Conservation (phyloP, 2,888 invertebrate species). For the Pherbina coryleti region DNA sequence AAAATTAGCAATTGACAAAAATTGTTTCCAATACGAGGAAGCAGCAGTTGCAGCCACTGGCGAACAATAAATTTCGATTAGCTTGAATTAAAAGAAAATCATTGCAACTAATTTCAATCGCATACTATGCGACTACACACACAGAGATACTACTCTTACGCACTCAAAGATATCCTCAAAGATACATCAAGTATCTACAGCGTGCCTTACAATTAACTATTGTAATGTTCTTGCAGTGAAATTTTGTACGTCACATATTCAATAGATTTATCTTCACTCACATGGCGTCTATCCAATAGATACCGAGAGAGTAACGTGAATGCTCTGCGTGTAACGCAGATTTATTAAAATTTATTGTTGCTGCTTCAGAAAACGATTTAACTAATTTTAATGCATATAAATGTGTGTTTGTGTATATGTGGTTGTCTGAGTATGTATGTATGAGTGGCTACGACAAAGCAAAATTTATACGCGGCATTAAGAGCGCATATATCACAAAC, state of each 20-base stretch:
- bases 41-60: neutral
- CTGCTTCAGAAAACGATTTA: conserved; percentile 18
- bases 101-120: neutral
- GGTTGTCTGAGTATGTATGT: neutral
- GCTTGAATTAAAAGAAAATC: neutral
- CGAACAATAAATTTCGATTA: conserved; percentile 9
- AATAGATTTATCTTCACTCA: conserved; percentile 3
- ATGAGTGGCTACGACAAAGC: neutral
- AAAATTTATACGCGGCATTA: conserved; percentile 1
- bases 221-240: neutral
- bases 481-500: conserved; percentile 21
- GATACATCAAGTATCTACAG: neutral
- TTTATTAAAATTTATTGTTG: conserved; percentile 63
- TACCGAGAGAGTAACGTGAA: conserved; percentile 2
- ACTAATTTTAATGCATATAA: conserved; percentile 14
- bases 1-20: too few species aligned
- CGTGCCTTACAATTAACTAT: neutral
- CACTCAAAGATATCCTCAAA: neutral
- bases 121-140: neutral
- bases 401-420: neutral
- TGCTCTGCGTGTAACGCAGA: conserved; percentile 34
- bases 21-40: too few species aligned
- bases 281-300: neutral
- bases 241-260: neutral
- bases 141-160: neutral